Base-by-base conservation (phyloP, 2,113 vertebrate species). In the Phalacrocorax carbo region DNA sequence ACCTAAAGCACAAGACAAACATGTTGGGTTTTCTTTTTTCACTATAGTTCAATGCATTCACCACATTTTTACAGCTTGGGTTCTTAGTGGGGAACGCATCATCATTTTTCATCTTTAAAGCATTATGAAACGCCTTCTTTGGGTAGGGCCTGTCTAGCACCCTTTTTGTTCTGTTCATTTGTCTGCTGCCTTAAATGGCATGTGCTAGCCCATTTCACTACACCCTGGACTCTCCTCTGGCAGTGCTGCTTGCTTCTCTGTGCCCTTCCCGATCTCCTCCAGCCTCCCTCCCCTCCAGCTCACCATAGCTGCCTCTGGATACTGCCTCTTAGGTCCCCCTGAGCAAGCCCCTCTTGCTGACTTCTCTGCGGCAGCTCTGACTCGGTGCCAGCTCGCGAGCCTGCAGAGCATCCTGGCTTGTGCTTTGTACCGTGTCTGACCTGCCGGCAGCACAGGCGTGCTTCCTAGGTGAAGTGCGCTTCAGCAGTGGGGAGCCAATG, bases 301-400 rank as follows among this genome's bases (percentile, higher is more conserved):
- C 52, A 22, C 22, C 48, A 5, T 27, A 21, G 21, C 78, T 87
- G 51, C 73, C 66, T 32, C 66, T 76, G 86, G 88, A 34, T 77
- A 3, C 26, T 2, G 1, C 23, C 6, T 34, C 42, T 36, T 21
- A 30, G 40, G 23, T 16, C 2, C 30, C 54, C 32, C 46, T 3
- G 30, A 60, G 73, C 9, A 0, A 51, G 26, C n/a, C 18, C 9
- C 20, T 61, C 1, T 4, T 23, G 71, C 66, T 20, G 38, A 13
- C 4, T 61, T 49, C 76, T 60, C 57, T 2, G 4, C 0, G 0
- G 82, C 70, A 72, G 49, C 70, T 84, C 38, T 5, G 62, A 19
- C 11, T 2, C 0, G 3, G 13, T 11, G 51, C 34, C 9, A 42
- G 40, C 48, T 76, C 25, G 1, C 0, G 4, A 66, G 58, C 84